Evolutionary conservation across 2,888 invertebrate species (phyloP).

Genomic region (Bembecia ichneumoniformis): DNA sequence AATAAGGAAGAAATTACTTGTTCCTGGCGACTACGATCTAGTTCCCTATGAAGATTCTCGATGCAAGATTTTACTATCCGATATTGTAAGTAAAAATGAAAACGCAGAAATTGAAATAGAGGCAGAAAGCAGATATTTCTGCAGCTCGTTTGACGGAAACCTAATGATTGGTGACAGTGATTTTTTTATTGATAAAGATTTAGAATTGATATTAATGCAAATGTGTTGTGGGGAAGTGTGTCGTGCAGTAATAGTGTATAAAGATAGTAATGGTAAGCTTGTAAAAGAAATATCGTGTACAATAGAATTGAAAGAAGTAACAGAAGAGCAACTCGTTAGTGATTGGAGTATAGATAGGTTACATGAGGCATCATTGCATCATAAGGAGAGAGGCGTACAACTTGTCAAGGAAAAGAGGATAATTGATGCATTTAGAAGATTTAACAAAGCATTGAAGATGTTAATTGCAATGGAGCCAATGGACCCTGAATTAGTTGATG

Average conservation of each 20-base stretch:
- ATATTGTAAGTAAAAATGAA: conserved; percentile 35
- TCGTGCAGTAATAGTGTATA: conserved; percentile 43
- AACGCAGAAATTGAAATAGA: conserved; percentile 38
- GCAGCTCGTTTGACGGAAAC: conserved; percentile 46
- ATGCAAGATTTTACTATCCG: conserved; percentile 44
- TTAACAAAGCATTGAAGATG: conserved; percentile 81
- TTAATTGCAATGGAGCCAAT: conserved; percentile 75
- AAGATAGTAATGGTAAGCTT: conserved; percentile 30
- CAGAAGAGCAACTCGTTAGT: conserved; percentile 62
- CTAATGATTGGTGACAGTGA: conserved; percentile 64
- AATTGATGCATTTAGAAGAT: conserved; percentile 79
- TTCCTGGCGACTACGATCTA: conserved; percentile 47
- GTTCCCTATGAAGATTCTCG: conserved; percentile 61
- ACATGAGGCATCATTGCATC: conserved; percentile 56
- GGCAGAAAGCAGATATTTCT: conserved; percentile 41
- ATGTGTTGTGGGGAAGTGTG: conserved; percentile 67
- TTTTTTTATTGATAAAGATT: conserved; percentile 60
- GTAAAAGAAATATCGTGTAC: conserved; percentile 47
- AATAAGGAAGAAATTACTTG: conserved; percentile 44
- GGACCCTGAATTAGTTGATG: conserved; percentile 66
- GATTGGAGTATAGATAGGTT: conserved; percentile 72
- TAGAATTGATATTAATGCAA: conserved; percentile 66
- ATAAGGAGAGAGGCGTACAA: conserved; percentile 73
- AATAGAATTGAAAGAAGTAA: conserved; percentile 50
- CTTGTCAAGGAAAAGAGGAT: conserved; percentile 75